phyloP scores from a whole-genome alignment of 2,113 vertebrate genomes.

The Miniopterus natalensis region DNA sequence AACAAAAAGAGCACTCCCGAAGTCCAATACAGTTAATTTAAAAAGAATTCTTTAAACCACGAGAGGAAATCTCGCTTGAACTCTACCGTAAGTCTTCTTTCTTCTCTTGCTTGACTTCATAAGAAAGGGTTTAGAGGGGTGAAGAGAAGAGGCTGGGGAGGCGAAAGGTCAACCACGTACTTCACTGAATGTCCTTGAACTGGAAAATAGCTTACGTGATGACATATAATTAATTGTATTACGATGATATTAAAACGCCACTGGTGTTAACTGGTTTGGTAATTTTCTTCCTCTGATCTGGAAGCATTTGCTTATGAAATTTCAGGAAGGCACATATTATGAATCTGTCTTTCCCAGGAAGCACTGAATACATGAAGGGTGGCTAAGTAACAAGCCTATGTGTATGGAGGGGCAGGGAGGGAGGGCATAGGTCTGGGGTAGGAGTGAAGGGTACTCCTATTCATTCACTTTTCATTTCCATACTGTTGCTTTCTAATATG shows the following conservation, averaged over 20 bases:
- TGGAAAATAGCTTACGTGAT: not conserved
- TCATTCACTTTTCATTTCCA: not conserved
- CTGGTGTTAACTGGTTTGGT: not conserved
- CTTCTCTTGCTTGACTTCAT: not conserved
- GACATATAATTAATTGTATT: not conserved
- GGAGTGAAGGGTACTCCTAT: not conserved
- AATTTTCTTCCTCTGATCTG: not conserved
- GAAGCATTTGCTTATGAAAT: conserved; percentile 1
- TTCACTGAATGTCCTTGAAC: not conserved
- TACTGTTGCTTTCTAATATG: not conserved
- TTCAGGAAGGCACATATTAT: not conserved
- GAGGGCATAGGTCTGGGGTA: not conserved
- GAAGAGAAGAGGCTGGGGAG: not conserved
- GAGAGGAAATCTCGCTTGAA: not conserved
- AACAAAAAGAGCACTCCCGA: not conserved
- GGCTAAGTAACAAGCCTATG: not conserved
- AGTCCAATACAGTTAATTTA: not conserved
- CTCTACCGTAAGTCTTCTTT: not conserved
- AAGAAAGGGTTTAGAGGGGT: not conserved
- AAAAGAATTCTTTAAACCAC: not conserved
- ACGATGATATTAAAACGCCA: conserved; percentile 3
- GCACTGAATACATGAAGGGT: not conserved
- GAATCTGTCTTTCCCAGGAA: not conserved
- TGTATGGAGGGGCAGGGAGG: not conserved
- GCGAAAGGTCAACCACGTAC: not conserved